These are phyloP conservation scores for Allolobophora icterica DNA, from an alignment of 2,888 invertebrate species.

Conservation along the genomic window DNA sequence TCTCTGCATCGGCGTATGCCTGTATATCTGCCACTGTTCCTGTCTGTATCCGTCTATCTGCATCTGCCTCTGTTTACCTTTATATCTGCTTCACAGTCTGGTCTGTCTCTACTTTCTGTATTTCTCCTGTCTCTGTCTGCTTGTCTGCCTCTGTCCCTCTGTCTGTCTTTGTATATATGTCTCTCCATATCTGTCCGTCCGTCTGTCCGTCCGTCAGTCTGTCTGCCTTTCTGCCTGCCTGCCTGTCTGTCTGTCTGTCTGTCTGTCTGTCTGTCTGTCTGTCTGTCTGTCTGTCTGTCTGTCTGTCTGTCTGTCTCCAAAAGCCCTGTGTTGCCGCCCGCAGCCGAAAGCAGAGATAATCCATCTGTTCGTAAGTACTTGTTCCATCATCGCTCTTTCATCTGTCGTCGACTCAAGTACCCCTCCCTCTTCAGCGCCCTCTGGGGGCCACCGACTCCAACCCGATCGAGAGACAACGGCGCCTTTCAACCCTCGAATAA, in stretches of 20 bases:
- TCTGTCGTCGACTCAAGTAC: neutral
- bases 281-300: neutral
- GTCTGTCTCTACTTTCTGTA: neutral
- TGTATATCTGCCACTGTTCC: no score
- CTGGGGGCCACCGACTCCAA: neutral
- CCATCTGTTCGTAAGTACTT: constrained; percentile 6
- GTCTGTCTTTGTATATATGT: neutral
- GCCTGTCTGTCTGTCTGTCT: neutral
- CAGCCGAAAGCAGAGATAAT: neutral
- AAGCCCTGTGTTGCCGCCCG: neutral
- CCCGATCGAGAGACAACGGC: neutral
- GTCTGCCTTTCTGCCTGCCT: neutral
- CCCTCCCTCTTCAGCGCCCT: constrained; percentile 20
- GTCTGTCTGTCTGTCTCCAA: neutral
- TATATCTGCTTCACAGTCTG: neutral
- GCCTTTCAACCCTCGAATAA: neutral
- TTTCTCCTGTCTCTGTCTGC: no score
- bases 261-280: neutral
- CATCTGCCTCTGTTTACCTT: no score
- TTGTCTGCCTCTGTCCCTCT: no score
- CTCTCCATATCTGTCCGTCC: neutral
- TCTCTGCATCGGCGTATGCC: no score
- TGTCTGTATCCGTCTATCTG: no score
- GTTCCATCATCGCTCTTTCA: constrained; percentile 17
- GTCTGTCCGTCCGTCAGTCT: no score